A percentile compares a stretch with the other conserved stretches of the same genome.
Evolutionary conservation across 2,113 vertebrate genomes (phyloP).

Genomic region (Neolamprologus longior): DNA sequence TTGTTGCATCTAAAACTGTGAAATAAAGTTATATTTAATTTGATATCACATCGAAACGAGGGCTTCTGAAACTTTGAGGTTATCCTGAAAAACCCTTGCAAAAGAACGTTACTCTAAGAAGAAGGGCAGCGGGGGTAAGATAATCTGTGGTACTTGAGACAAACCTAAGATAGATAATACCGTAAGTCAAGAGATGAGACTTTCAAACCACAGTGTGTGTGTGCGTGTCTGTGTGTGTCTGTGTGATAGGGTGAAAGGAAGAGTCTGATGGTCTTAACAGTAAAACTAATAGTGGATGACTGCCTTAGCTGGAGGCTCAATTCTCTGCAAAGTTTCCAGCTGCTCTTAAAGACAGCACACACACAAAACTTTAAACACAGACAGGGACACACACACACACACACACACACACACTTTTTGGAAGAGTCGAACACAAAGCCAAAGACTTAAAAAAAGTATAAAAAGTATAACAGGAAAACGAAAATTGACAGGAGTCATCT

Average conservation of each 20-base stretch:
- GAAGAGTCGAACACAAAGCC: background rate
- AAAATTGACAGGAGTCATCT: constrained; percentile 12
- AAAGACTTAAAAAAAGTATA: background rate
- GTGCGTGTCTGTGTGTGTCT: background rate
- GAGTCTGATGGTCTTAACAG: constrained; percentile 73
- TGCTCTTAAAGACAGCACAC: constrained; percentile 41
- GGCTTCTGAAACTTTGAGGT: background rate
- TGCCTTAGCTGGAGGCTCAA: constrained; percentile 36
- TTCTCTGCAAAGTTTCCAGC: constrained; percentile 56
- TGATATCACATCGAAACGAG: background rate
- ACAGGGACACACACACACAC: background rate
- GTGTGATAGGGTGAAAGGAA: background rate
- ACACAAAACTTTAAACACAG: background rate
- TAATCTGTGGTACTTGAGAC: background rate
- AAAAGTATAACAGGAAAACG: background rate
- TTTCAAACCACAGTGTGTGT: background rate
- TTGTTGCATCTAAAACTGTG: background rate
- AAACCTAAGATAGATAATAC: background rate
- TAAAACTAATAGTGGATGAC: constrained; percentile 71
- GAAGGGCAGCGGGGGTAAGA: background rate
- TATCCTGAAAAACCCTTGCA: background rate
- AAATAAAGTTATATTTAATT: background rate
- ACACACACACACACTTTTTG: background rate
- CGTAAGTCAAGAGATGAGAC: background rate
- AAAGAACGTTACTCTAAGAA: background rate